phyloP scores from a whole-genome alignment of 2,113 vertebrate genomes.

The Crotalus tigris region DNA sequence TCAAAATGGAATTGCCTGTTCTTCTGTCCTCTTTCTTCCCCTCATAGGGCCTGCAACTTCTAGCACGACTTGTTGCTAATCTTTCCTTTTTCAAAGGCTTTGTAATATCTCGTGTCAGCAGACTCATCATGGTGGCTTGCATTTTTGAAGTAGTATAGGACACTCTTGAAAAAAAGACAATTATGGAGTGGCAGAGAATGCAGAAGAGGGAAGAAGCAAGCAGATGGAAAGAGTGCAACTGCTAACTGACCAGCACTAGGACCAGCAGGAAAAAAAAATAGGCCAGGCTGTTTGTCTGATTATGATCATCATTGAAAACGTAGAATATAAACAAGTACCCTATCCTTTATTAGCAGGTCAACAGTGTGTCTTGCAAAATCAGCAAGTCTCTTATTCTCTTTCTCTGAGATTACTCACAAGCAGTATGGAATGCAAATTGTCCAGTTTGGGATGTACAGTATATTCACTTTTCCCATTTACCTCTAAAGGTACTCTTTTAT shows the following conservation, averaged over 20 bases:
- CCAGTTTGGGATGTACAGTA: background rate
- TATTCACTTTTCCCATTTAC: background rate
- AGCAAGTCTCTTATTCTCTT: background rate
- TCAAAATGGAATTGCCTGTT: background rate
- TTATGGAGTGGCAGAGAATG: background rate
- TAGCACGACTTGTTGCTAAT: background rate
- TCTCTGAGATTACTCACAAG: background rate
- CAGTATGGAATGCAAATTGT: background rate
- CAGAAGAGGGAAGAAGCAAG: background rate
- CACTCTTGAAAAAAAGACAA: background rate
- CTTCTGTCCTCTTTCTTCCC: background rate
- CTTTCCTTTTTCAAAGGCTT: background rate
- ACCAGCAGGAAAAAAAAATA: background rate
- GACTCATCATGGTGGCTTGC: background rate
- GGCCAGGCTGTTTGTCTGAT: background rate
- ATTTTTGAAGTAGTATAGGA: background rate
- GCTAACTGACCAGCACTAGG: background rate
- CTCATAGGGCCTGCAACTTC: background rate
- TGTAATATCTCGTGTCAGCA: background rate
- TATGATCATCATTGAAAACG: background rate
- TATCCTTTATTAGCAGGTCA: background rate
- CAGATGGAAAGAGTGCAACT: background rate
- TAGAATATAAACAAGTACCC: background rate
- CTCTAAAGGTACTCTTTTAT: conserved; percentile 17
- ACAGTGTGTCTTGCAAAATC: background rate